A percentile compares a stretch with the other conserved stretches of the same genome.
Evolutionary conservation across 2,113 vertebrate species (phyloP).

Genomic region (Ivindomyrus marchei): DNA sequence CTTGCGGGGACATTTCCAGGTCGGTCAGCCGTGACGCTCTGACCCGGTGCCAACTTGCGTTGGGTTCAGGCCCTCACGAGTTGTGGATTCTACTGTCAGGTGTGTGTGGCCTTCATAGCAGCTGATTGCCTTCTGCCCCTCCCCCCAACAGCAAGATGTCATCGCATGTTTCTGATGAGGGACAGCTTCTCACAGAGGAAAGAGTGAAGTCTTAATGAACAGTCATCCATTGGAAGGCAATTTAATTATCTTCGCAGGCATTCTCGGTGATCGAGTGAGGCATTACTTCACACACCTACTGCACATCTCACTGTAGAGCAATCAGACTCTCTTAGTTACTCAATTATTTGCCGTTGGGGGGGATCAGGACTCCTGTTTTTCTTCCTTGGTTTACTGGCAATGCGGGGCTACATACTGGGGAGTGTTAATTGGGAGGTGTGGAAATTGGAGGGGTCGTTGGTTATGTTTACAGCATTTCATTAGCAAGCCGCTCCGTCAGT

Average conservation of each 20-base stretch:
- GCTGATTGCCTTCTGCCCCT: conserved; percentile 46
- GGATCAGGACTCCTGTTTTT: conserved; percentile 63
- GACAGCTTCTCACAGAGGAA: conserved; percentile 69
- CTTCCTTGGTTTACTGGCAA: conserved; percentile 70
- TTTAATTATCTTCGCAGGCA: conserved; percentile 83
- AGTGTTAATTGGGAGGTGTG: conserved; percentile 78
- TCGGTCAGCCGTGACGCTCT: background rate
- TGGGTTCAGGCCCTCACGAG: background rate
- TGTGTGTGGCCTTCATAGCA: background rate
- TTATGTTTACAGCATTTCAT: conserved; percentile 71
- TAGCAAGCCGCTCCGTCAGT: conserved; percentile 59
- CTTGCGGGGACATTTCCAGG: background rate
- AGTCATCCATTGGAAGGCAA: conserved; percentile 78
- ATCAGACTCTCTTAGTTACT: conserved; percentile 75
- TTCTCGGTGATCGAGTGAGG: conserved; percentile 68
- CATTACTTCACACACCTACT: conserved; percentile 54
- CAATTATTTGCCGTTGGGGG: conserved; percentile 75
- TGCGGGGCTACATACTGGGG: conserved; percentile 59
- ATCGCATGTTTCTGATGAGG: conserved; percentile 74
- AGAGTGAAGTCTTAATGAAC: conserved; percentile 81
- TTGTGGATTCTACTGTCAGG: background rate
- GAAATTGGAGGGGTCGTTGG: conserved; percentile 55
- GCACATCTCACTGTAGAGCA: conserved; percentile 65
- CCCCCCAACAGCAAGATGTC: conserved; percentile 72
- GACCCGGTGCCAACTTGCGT: background rate